Evolutionary conservation across 2,113 vertebrate genomes (phyloP).

Genomic region (Ophiodon elongatus): DNA sequence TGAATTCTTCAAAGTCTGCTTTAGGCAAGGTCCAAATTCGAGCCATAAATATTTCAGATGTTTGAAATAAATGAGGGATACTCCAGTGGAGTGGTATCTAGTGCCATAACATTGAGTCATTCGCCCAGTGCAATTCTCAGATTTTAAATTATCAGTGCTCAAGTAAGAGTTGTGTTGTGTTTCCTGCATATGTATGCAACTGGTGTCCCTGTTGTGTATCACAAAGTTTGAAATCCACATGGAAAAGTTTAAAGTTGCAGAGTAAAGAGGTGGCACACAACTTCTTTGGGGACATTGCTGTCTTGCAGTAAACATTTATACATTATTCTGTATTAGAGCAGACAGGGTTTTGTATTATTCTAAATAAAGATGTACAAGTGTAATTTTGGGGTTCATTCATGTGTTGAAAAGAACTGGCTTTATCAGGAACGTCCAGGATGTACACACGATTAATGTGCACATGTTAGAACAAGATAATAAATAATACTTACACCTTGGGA

Average conservation of each 20-base stretch:
- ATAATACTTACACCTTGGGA: conserved; percentile 42
- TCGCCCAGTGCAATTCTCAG: conserved; percentile 33
- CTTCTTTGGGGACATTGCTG: background rate
- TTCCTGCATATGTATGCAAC: conserved; percentile 4
- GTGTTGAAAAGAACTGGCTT: conserved; percentile 9
- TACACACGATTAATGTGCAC: conserved; percentile 31
- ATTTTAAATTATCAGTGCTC: conserved; percentile 36
- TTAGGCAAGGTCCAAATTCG: conserved; percentile 48
- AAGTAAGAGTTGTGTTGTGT: conserved; percentile 22
- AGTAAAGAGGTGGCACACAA: conserved; percentile 12
- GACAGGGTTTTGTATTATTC: background rate
- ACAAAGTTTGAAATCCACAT: conserved; percentile 10
- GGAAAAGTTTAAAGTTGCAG: conserved; percentile 15
- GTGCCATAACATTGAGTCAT: conserved; percentile 55
- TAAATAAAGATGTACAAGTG: conserved; percentile 17
- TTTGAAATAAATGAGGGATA: conserved; percentile 54
- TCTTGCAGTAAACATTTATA: background rate
- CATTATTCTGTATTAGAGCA: background rate
- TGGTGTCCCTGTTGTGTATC: conserved; percentile 14
- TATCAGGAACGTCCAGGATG: conserved; percentile 46
- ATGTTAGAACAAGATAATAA: conserved; percentile 50
- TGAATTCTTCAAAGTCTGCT: conserved; percentile 47
- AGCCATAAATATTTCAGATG: conserved; percentile 55
- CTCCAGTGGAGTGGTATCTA: conserved; percentile 47
- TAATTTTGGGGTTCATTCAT: background rate